Evolutionary conservation across 2,888 invertebrate genomes (phyloP), one percentile per base, ranked within the genome.

Genomic region (Watsonalla cultraria): DNA sequence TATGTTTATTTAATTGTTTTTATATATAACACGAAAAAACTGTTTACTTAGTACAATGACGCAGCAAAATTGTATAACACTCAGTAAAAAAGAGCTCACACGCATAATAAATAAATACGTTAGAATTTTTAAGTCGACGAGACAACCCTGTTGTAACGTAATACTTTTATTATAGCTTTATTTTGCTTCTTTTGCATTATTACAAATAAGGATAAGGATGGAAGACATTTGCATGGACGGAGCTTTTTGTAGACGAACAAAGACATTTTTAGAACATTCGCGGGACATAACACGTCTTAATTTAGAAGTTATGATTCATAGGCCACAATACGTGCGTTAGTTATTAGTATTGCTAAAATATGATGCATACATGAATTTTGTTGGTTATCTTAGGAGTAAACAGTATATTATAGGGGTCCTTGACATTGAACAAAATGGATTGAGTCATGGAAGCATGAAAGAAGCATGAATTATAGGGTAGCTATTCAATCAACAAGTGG

Each of bases 181-280:
- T 37, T 15, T 49, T 37, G 37, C 49, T 39, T 49, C 49, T 49
- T 39, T 49, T 14, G 37, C 49, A 33, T 14, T 49, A 49, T 37
- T 37, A 49, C 48, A 48, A 15, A 49, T 11, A 49, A 49, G 49
- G 49, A 37, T 37, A 37, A 37, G 37, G 39, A 37, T 37, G 37
- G 33, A 49, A 49, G 37, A 49, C 49, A 37, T 49, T 49, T 34
- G 49, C 49, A 49, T 49, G 33, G 35, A 49, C 37, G 33, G 35
- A 15, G 37, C 49, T 49, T 49, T 49, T 48, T 35, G 35, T 48
- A 48, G 35, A 48, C 13, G 37, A 13, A 35, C 13, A 8, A 13
- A 35, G 34, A 48, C 47, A n/a, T 35, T 49, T 49, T 49, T n/a
- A 37, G 15, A 49, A 13, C 13, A 5, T 37, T 37, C 11, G 8